A percentile compares a stretch with the other conserved stretches of the same genome.
Evolutionary conservation across 2,113 vertebrate genomes (phyloP).

Genomic region (Marmota flaviventris): DNA sequence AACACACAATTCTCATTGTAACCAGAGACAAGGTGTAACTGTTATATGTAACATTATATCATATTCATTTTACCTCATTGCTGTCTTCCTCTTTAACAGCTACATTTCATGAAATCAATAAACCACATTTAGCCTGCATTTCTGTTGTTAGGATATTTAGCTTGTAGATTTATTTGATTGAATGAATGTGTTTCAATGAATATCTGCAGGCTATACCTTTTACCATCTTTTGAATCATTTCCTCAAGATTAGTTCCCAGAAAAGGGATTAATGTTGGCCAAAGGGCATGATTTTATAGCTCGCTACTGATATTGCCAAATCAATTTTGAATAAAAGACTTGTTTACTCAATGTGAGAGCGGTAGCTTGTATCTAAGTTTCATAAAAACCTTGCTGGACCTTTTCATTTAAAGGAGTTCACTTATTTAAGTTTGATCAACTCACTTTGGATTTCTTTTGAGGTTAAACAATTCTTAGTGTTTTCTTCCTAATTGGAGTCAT

Average conservation of each 20-base stretch:
- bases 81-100: not conserved
- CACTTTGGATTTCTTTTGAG: not conserved
- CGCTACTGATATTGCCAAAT: not conserved
- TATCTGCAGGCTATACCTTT: not conserved
- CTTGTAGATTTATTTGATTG: not conserved
- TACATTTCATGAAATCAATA: not conserved
- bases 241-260: slow-evolving; percentile 41
- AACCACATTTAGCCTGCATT: not conserved
- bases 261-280: slow-evolving; percentile 11
- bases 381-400: not conserved
- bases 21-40: not conserved
- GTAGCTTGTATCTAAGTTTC: not conserved
- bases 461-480: not conserved
- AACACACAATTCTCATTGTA: not conserved
- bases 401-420: not conserved
- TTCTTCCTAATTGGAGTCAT: not conserved
- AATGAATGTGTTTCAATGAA: not conserved
- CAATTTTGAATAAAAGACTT: not conserved
- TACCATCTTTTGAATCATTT: slow-evolving; percentile 34
- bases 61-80: not conserved
- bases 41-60: not conserved
- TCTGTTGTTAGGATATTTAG: not conserved
- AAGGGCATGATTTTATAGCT: slow-evolving; percentile 20
- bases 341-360: not conserved
- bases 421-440: not conserved